Base-by-base conservation (phyloP, 2,113 vertebrate species). In the Anas platyrhynchos region DNA sequence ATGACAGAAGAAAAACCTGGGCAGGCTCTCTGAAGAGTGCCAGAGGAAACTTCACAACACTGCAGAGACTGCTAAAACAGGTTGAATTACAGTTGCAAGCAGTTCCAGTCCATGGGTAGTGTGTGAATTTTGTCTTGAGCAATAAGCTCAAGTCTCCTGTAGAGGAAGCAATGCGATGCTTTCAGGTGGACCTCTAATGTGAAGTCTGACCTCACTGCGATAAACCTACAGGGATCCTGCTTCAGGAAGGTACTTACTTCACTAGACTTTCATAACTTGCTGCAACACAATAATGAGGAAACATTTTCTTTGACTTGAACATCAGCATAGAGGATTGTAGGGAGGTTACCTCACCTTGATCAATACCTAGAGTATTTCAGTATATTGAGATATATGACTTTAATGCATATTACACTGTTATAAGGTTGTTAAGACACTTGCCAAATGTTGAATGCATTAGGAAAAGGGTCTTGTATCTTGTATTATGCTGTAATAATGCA, bases 301-400 rank as follows among this genome's bases (percentile, higher is more conserved):
- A 29, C 2, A 0, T 46, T 31, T 6, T 36, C 32, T 83, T 77
- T 1, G 1, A 41, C 27, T 83, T 1, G 3, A 48, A 36, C 27
- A 74, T 32, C 32, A 83, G 25, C 12, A 23, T 4, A 46, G 48
- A 27, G 21, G 11, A 32, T 75, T 79, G 78, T 25, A 34, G 21
- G 41, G 29, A 44, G 12, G 11, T 54, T 65, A 32, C 29, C 17
- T 87, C 34, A 23, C 11, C 23, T 83, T 29, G 16, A 38, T 68
- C 34, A 48, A 5, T 48, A 75, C 12, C 43, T 71, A 62, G 69
- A 36, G 12, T 34, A 20, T 43, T 61, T 88, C 52, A 62, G 22
- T 44, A 13, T 50, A n/a, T 71, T 38, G 18, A 80, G 34, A 34
- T 26, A 43, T 3, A 13, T 36, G 12, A 61, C 32, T 55, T n/a